Conservation (phyloP, 2,113 vertebrate genomes). For the Otus sunia region DNA sequence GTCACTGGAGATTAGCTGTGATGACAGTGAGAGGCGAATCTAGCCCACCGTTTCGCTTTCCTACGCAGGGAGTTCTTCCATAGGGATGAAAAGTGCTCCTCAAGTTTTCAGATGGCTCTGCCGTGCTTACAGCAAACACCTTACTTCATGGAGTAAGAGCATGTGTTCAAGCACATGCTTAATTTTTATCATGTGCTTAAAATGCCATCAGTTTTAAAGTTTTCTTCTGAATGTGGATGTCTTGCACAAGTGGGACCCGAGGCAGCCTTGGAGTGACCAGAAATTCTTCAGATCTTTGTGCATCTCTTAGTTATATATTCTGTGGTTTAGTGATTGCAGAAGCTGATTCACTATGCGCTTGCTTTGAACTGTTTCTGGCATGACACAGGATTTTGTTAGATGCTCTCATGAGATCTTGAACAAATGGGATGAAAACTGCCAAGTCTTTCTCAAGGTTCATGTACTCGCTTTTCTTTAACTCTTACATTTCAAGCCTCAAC, state of each 20-base stretch:
- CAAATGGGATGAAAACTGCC: neutral
- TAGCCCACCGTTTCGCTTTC: neutral
- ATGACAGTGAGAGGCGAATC: neutral
- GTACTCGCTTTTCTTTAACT: neutral
- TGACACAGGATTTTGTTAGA: constrained; percentile 18
- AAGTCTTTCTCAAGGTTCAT: neutral
- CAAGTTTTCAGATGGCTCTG: neutral
- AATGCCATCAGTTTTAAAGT: neutral
- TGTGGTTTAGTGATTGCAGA: neutral
- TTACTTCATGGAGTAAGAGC: neutral
- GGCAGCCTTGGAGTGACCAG: neutral
- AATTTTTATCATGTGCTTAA: neutral
- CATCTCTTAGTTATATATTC: neutral
- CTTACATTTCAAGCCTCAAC: neutral
- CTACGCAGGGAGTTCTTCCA: neutral
- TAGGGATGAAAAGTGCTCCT: neutral
- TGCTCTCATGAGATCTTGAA: constrained; percentile 10
- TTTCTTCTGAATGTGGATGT: neutral
- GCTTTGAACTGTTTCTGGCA: neutral
- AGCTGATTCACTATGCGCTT: neutral
- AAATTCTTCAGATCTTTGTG: neutral
- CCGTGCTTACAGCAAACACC: neutral
- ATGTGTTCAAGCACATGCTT: neutral
- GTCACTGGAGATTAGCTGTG: neutral
- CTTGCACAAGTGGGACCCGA: neutral